These are phyloP conservation scores for Hirtodrosophila histrioides DNA, from an alignment of 2,888 invertebrate genomes.

Conservation along the genomic window DNA sequence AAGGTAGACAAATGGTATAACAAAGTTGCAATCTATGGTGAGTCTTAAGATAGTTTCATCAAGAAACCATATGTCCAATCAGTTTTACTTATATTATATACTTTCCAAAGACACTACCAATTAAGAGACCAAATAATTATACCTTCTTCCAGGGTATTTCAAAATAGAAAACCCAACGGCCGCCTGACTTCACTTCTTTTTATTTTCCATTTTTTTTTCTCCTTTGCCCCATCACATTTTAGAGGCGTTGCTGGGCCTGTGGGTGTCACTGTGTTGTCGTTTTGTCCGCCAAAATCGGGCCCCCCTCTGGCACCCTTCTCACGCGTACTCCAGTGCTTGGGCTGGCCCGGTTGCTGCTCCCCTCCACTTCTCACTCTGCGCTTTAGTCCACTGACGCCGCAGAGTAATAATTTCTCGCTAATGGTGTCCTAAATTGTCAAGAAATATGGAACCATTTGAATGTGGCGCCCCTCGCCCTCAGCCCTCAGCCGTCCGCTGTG, in stretches of 20 bases:
- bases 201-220: conserved; percentile 6
- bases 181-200: conserved; percentile 2
- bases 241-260: conserved; percentile 39
- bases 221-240: conserved; percentile 29
- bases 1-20: too few relatives aligned
- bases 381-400: conserved; percentile 46
- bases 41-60: too few relatives aligned
- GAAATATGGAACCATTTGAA: conserved; percentile 81
- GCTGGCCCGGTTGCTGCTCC: conserved; percentile 12
- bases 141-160: conserved; percentile 4
- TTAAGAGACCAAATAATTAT: too few relatives aligned
- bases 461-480: conserved; percentile 42
- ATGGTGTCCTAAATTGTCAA: conserved; percentile 81
- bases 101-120: too few relatives aligned
- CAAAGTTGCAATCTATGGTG: too few relatives aligned
- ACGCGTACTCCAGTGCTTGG: conserved; percentile 37
- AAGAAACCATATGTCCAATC: too few relatives aligned
- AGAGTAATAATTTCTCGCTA: conserved; percentile 80
- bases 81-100: too few relatives aligned
- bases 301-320: neutral
- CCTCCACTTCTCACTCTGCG: neutral
- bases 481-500: conserved; percentile 4
- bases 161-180: conserved; percentile 1
- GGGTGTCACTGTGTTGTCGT: conserved; percentile 57
- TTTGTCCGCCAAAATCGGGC: conserved; percentile 57